Base-by-base conservation (phyloP, 1,140 invertebrate species). In the Aphelenchoides fujianensis region DNA sequence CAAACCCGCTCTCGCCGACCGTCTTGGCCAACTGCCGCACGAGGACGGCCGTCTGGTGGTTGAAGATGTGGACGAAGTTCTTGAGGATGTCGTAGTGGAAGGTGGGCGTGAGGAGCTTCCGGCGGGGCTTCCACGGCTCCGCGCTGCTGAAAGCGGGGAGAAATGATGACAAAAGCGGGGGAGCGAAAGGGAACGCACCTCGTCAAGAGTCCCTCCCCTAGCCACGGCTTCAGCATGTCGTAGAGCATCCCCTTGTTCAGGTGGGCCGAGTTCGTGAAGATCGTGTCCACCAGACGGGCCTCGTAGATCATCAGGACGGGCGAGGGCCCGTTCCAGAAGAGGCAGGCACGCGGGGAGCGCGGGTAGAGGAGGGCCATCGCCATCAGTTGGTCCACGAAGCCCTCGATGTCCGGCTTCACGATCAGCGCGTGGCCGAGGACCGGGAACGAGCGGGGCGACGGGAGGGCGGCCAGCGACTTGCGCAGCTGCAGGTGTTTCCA, bases 11-110 rank as follows among this genome's bases (percentile, higher is more conserved):
- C n/a, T 41, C 7, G 12, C 48, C 3, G 5, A 37, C 3, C 1
- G 52, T 53, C 70, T 27, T 48, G 34, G 61, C 85, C 64, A 95
- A 79, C 75, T 90, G 89, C 2, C 89, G 82, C 0, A 90, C 87
- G 57, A 95, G 85, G 23, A 89, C 86, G 2, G 88, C 84, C 34
- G 89, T 87, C 76, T 94, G 91, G 72, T 91, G 89, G 75, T 91
- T 90, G 84, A 95, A 92, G 0, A 93, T 88, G 23, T 89, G 89
- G 5, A 93, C 79, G 80, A 94, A 95, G 74, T 91, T 89, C 74
- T 95, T 90, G 48, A 95, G 86, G 55, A 95, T 92, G 69, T 90
- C 89, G 79, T 93, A 93, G 85, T 94, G 93, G 84, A 95, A 95
- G 0, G 92, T 90, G 28, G 93, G 93, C 0, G 92, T 95, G 5